Evolutionary conservation across 1,140 invertebrate genomes (phyloP).

Genomic region (Acromyrmex charruanus): DNA sequence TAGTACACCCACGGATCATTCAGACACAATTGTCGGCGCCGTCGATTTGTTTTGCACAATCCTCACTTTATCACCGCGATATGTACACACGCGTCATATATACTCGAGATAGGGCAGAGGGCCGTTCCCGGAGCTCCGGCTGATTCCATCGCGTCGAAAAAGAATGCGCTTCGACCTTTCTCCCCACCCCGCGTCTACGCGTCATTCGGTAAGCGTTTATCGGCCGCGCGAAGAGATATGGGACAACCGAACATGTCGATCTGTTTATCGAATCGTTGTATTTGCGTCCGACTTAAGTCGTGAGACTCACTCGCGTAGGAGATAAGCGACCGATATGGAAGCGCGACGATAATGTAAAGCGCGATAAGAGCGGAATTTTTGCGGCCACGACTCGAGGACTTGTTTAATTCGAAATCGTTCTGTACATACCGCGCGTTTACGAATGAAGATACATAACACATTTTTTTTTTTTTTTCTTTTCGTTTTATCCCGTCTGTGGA

Average conservation of each 20-base stretch:
- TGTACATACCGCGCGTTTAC: conserved; percentile 22
- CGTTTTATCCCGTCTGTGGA: neutral
- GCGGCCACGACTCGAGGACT: conserved; percentile 52
- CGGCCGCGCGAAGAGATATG: conserved; percentile 59
- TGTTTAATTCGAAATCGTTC: conserved; percentile 62
- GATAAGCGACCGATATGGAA: conserved; percentile 68
- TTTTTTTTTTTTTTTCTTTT: neutral
- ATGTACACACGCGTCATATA: neutral
- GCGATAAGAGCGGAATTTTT: conserved; percentile 69
- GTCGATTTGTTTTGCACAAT: conserved; percentile 70
- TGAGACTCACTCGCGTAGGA: conserved; percentile 45
- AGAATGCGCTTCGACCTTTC: conserved; percentile 9
- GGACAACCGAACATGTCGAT: conserved; percentile 59
- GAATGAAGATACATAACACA: conserved; percentile 24
- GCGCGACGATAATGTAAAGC: conserved; percentile 66
- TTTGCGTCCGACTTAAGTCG: conserved; percentile 68
- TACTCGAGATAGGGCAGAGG: conserved; percentile 48
- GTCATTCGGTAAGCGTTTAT: neutral
- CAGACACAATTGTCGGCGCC: conserved; percentile 20
- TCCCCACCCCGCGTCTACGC: conserved; percentile 25
- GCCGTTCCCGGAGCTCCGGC: neutral
- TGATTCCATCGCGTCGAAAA: conserved; percentile 31
- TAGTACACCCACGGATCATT: neutral
- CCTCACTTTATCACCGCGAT: conserved; percentile 59
- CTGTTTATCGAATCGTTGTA: conserved; percentile 67